Evolutionary conservation across 2,797 vertebrate genomes (phyloP), one percentile per base, ranked within the genome.

Genomic region (Falco naumanni): DNA sequence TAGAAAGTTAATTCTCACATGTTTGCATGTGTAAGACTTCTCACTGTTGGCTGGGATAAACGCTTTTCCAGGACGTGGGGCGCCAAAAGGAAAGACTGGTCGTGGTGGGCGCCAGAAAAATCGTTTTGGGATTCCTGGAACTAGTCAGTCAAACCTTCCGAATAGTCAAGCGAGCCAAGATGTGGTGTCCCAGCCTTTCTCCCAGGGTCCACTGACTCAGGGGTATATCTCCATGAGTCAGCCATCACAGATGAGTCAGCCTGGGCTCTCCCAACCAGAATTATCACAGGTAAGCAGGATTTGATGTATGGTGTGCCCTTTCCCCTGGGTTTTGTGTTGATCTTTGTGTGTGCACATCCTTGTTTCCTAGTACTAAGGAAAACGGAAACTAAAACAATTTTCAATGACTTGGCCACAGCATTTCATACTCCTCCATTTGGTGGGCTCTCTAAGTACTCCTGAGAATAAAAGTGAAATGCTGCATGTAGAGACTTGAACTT

Each of bases 151-250:
- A 16, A 99, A 98, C 56, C 98, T 99, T 68, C 98, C 98, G 9
- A 98, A 97, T 92, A 99, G 99, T 96, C 99, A 99, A 96, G 98
- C 98, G 63, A 99, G 99, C 97, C 99, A 99, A 97, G 99, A 99
- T 0, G 99, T 99, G 95, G 99, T 98, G 15, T 99, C 99, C 5
- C 99, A 99, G 98, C 98, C 99, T 20, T 99, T 99, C 98, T 99
- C 99, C 2, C 99, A 99, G 98, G 99, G 99, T 2, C 99, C 99
- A 1, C 98, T 99, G 97, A 99, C 99, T 10, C 99, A 99, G 97
- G 99, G 99, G 63, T 99, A 99, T 96, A 99, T 99, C 98, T 99
- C 99, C 97, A 99, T 99, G 99, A 99, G 99, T 97, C 99, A 99
- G 96, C 99, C 99, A 9, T 99, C 99, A 0, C 99, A 99, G 98